Percentiles rank a stretch among this genome's conserved stretches.
These are phyloP conservation scores for Ursus arctos DNA, from an alignment of 2,113 vertebrate genomes.

Conservation along the genomic window DNA sequence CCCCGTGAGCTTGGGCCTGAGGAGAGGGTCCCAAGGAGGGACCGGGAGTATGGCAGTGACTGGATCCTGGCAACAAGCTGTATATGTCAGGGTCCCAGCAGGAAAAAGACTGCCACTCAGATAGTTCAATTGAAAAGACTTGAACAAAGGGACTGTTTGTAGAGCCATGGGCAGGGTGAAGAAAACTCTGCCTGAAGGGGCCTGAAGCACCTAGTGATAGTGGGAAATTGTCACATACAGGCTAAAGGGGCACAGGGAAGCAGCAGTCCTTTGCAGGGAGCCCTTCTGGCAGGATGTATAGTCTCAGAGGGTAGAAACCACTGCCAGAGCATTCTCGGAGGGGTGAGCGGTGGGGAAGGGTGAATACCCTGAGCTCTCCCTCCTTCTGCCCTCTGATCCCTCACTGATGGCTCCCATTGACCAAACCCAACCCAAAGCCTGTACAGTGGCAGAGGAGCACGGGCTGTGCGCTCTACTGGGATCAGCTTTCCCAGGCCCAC, in stretches of 20 bases:
- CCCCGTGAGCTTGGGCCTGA: neutral
- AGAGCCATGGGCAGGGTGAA: conserved; percentile 1
- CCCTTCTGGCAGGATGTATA: neutral
- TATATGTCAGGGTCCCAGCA: neutral
- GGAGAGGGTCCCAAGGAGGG: neutral
- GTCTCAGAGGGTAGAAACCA: neutral
- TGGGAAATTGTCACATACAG: neutral
- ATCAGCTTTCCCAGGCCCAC: neutral
- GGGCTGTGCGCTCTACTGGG: neutral
- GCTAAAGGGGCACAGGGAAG: neutral
- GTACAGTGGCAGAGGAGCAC: neutral
- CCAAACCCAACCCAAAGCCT: neutral
- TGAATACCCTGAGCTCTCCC: neutral
- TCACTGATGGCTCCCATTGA: neutral
- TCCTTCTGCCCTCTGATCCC: neutral
- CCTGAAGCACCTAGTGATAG: neutral
- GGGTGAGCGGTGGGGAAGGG: neutral
- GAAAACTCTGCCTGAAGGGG: neutral
- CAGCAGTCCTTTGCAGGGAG: neutral
- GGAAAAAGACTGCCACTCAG: neutral
- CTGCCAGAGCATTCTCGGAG: neutral
- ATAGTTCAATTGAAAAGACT: neutral
- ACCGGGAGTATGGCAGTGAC: neutral
- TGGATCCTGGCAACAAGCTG: neutral
- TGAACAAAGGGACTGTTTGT: neutral